phyloP scores from a whole-genome alignment of 2,888 invertebrate genomes.

The Aleiodes testaceus region DNA sequence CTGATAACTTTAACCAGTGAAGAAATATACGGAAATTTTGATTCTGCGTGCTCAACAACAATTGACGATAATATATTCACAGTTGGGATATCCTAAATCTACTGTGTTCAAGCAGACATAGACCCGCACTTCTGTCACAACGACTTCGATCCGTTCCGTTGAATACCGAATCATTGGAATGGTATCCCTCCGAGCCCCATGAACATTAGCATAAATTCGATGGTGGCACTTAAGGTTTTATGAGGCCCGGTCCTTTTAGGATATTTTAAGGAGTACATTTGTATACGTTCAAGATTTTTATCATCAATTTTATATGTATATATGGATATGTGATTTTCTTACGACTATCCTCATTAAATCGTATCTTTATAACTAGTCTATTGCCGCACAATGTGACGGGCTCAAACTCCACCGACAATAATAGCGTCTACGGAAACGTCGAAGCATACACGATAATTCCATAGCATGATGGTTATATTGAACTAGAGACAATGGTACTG shows the following conservation, averaged over 20 bases:
- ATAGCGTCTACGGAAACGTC: conserved; percentile 41
- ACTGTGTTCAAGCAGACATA: not conserved
- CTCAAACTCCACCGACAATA: conserved; percentile 11
- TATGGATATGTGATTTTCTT: too few species aligned
- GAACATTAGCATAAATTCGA: conserved; percentile 62
- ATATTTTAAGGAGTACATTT: too few species aligned
- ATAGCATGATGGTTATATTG: conserved; percentile 26
- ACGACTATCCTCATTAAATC: too few species aligned
- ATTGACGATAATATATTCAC: conserved; percentile 26
- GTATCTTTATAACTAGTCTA: conserved; percentile 20
- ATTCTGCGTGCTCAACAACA: conserved; percentile 30
- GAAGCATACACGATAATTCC: conserved; percentile 46
- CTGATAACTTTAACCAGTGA: not conserved
- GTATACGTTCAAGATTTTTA: too few species aligned
- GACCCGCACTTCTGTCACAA: conserved; percentile 20
- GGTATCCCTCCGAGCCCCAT: conserved; percentile 35
- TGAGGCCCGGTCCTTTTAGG: conserved; percentile 56
- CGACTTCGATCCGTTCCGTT: conserved; percentile 45
- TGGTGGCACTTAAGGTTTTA: conserved; percentile 54
- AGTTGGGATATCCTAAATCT: conserved; percentile 11
- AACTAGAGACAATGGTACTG: conserved; percentile 17
- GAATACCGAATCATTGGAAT: conserved; percentile 53
- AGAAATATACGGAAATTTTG: not conserved
- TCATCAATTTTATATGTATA: too few species aligned
- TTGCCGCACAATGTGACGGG: conserved; percentile 17